phyloP scores from a whole-genome alignment of 2,113 vertebrate genomes.

The Halichoerus grypus region DNA sequence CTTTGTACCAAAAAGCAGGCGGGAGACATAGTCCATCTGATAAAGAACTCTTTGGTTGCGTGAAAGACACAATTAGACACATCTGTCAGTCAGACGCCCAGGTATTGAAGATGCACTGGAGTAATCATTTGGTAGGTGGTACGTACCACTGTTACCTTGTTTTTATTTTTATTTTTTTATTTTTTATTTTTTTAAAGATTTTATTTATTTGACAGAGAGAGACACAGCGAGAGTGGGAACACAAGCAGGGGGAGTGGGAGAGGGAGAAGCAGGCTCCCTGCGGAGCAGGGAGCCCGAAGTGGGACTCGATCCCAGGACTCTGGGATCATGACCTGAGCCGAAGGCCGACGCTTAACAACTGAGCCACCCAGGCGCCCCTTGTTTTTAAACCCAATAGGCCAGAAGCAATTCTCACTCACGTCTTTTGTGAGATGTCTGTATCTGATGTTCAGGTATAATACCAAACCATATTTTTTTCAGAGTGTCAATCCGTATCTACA shows the following conservation, averaged over 20 bases:
- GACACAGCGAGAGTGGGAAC: too few relatives aligned
- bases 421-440: neutral
- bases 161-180: neutral
- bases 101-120: neutral
- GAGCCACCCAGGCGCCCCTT: too few relatives aligned
- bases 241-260: too few relatives aligned
- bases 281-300: rapidly evolving
- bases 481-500: conserved; percentile 95
- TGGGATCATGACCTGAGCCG: too few relatives aligned
- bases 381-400: neutral
- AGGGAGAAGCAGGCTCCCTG: too few relatives aligned
- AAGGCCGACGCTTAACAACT: too few relatives aligned
- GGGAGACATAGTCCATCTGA: neutral
- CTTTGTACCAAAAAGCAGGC: neutral
- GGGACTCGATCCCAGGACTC: too few relatives aligned
- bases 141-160: neutral
- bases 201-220: too few relatives aligned
- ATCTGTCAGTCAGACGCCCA: neutral
- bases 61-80: neutral
- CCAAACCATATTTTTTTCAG: conserved; percentile 84
- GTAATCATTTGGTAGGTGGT: neutral
- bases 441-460: neutral
- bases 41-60: neutral
- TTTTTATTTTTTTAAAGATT: too few relatives aligned
- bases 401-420: neutral